phyloP scores from a whole-genome alignment of 2,113 vertebrate species.

The Lanius ludovicianus region DNA sequence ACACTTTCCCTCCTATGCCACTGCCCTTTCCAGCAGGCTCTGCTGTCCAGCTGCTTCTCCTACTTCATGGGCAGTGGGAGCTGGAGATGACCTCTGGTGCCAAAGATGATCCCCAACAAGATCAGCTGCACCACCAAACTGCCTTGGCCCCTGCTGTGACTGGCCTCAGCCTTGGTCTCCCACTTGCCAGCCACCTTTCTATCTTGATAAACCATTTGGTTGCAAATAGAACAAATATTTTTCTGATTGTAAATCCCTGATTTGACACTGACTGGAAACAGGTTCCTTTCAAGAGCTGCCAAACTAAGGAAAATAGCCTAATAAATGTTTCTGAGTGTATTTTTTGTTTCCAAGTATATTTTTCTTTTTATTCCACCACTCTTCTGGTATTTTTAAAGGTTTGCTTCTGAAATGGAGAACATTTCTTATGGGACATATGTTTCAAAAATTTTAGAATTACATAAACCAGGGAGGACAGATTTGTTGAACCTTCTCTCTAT shows the following conservation, averaged over 20 bases:
- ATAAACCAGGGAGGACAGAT: conserved; percentile 9
- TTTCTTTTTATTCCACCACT: neutral
- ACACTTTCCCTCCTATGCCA: neutral
- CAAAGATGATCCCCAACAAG: neutral
- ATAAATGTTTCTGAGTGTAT: neutral
- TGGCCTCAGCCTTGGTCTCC: neutral
- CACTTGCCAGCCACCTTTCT: neutral
- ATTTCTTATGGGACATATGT: conserved; percentile 39
- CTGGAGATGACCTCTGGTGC: neutral
- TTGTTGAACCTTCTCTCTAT: conserved; percentile 8
- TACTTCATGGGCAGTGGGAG: neutral
- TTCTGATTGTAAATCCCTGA: neutral
- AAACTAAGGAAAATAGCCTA: neutral
- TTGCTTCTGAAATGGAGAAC: neutral
- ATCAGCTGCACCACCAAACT: neutral
- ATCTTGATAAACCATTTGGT: neutral
- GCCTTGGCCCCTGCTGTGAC: neutral
- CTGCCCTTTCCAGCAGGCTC: neutral
- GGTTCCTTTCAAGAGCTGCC: neutral
- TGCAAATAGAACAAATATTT: accelerated
- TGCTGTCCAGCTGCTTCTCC: neutral
- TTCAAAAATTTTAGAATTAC: conserved; percentile 17
- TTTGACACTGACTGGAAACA: neutral
- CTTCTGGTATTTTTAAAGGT: neutral
- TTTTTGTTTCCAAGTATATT: neutral